Evolutionary conservation across 2,888 invertebrate species (phyloP).

Genomic region (Neoitamus cyanurus): DNA sequence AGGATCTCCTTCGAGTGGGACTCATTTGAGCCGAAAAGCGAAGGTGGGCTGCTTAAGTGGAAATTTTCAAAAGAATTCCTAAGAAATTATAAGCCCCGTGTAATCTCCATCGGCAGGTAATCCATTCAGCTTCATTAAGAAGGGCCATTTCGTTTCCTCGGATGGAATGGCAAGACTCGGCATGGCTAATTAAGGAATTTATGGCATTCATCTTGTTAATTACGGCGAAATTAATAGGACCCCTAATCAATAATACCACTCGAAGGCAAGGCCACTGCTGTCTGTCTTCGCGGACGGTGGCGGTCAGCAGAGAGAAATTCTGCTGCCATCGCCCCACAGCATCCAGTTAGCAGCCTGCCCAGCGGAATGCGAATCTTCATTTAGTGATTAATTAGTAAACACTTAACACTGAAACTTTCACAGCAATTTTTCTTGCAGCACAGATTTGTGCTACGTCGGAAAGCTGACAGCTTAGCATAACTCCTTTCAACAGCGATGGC

Average conservation of each 20-base stretch:
- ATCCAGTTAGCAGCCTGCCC: not conserved
- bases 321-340: not conserved
- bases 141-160: not conserved
- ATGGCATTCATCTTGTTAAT: not conserved
- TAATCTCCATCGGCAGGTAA: not conserved
- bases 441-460: constrained; percentile 22
- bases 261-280: not conserved
- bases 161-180: not conserved
- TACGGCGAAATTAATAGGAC: not conserved
- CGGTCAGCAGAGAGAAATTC: not conserved
- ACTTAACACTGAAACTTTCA: constrained; percentile 23
- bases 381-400: constrained; percentile 15
- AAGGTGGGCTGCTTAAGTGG: not conserved
- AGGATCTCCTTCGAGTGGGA: not conserved
- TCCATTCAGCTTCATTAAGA: not conserved
- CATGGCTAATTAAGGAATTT: not conserved
- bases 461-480: constrained; percentile 34
- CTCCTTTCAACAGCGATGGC: constrained; percentile 20
- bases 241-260: not conserved
- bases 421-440: constrained; percentile 21
- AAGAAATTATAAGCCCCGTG: not conserved
- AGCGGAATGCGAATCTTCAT: not conserved
- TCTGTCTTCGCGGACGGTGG: not conserved
- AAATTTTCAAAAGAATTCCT: not conserved
- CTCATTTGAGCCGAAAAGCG: not conserved